Conservation (phyloP, 2,888 invertebrate genomes). For the Linnaemya vulpina region DNA sequence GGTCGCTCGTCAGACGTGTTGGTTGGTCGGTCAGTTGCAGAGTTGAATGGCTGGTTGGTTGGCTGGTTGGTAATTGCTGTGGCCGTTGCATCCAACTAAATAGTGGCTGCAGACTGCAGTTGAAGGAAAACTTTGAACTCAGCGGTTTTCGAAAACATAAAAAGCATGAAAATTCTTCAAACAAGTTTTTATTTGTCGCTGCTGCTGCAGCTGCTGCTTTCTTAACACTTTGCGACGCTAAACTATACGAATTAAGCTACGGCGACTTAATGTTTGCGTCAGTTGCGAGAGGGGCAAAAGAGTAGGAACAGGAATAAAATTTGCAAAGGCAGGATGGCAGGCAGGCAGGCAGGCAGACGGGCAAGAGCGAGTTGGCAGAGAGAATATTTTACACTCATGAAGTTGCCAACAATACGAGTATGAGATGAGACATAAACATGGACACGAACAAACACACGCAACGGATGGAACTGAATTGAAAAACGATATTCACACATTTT, state of each 20-base stretch:
- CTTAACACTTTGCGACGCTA: conserved; percentile 67
- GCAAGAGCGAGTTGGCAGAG: conserved; percentile 13
- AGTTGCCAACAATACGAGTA: conserved; percentile 63
- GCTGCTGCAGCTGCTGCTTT: conserved; percentile 25
- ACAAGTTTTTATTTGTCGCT: conserved; percentile 66
- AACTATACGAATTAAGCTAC: conserved; percentile 54
- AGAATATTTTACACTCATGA: conserved; percentile 61
- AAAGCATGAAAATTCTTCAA: conserved; percentile 66
- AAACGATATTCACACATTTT: conserved; percentile 12
- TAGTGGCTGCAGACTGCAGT: conserved; percentile 6
- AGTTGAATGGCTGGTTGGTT: conserved; percentile 5
- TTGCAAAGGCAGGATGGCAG: conserved; percentile 34
- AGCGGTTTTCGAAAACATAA: conserved; percentile 63
- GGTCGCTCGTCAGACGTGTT: no score
- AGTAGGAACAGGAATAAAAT: conserved; percentile 23
- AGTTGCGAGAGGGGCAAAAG: conserved; percentile 11
- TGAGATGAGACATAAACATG: conserved; percentile 69
- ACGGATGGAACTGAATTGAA: conserved; percentile 12
- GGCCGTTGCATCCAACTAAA: conserved; percentile 9
- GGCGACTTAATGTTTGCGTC: conserved; percentile 40
- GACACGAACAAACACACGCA: conserved; percentile 60
- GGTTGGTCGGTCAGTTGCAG: conserved; percentile 1
- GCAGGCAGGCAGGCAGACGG: background rate
- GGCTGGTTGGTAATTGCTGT: conserved; percentile 21
- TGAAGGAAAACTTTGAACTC: conserved; percentile 68